These are phyloP conservation scores for Aphelenchoides fujianensis DNA, from an alignment of 1,140 invertebrate genomes.

Conservation along the genomic window DNA sequence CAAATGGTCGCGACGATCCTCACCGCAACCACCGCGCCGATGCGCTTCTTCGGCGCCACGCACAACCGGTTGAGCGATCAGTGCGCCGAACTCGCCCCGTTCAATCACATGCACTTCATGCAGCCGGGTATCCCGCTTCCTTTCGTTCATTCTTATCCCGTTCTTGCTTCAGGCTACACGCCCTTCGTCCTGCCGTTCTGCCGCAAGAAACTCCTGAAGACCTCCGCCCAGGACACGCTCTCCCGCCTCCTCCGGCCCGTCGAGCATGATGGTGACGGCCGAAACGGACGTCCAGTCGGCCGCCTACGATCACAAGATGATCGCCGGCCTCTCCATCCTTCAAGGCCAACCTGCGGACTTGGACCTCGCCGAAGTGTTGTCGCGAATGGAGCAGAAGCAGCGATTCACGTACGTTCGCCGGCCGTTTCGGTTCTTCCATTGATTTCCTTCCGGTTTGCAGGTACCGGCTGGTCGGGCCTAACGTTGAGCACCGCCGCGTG, in stretches of 20 bases:
- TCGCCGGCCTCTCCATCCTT: slow-evolving; percentile 31
- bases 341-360: slow-evolving; percentile 27
- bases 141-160: too few relatives aligned
- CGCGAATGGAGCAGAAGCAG: neutral
- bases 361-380: slow-evolving; percentile 7
- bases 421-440: too few relatives aligned
- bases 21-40: slow-evolving; percentile 89
- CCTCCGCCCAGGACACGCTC: slow-evolving; percentile 93
- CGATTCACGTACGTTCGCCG: neutral
- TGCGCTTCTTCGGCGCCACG: slow-evolving; percentile 93
- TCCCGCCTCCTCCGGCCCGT: slow-evolving; percentile 86
- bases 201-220: slow-evolving; percentile 76
- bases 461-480: slow-evolving; percentile 8
- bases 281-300: slow-evolving; percentile 67
- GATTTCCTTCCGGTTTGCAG: slow-evolving; percentile 9
- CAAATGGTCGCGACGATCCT: slow-evolving; percentile 81
- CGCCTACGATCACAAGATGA: slow-evolving; percentile 24
- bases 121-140: slow-evolving; percentile 85
- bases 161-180: too few relatives aligned
- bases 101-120: slow-evolving; percentile 91
- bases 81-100: slow-evolving; percentile 90
- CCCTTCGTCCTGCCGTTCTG: slow-evolving; percentile 36
- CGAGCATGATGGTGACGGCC: slow-evolving; percentile 99
- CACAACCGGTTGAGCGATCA: slow-evolving; percentile 94
- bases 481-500: neutral